Evolutionary conservation across 2,888 invertebrate species (phyloP).

Genomic region (Nymphalis urticae): DNA sequence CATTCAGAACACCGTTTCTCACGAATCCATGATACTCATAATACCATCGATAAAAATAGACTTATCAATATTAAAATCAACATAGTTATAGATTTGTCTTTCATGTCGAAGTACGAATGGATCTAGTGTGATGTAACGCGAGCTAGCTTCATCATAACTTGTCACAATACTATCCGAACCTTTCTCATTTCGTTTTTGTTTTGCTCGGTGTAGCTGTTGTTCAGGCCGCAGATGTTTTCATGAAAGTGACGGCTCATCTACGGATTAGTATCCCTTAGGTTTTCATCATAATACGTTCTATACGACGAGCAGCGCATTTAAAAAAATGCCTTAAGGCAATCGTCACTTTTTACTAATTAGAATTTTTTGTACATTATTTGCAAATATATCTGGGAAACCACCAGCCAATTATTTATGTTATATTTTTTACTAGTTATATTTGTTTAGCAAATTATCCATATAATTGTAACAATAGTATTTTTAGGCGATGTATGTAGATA

Average conservation of each 20-base stretch:
- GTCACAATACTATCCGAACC: conserved; percentile 74
- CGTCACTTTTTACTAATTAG: no score
- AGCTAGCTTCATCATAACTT: conserved; percentile 64
- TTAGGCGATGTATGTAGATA: no score
- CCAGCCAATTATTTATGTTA: no score
- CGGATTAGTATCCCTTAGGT: conserved; percentile 76
- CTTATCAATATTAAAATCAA: neutral
- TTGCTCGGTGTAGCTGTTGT: conserved; percentile 59
- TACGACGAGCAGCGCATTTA: conserved; percentile 47
- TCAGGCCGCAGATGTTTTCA: conserved; percentile 71
- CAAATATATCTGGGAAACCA: no score
- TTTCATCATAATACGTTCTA: conserved; percentile 66
- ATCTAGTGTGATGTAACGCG: conserved; percentile 37
- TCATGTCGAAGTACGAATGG: conserved; percentile 8
- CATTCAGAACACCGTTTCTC: no score
- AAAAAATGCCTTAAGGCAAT: no score
- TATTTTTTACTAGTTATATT: no score
- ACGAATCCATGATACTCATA: neutral
- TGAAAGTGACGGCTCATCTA: conserved; percentile 72
- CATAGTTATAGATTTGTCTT: neutral
- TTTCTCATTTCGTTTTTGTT: conserved; percentile 80
- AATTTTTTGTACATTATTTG: no score
- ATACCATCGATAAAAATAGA: neutral
- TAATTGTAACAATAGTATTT: no score
- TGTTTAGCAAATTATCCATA: no score